Evolutionary conservation across 2,113 vertebrate species (phyloP).

Genomic region (Physeter macrocephalus): DNA sequence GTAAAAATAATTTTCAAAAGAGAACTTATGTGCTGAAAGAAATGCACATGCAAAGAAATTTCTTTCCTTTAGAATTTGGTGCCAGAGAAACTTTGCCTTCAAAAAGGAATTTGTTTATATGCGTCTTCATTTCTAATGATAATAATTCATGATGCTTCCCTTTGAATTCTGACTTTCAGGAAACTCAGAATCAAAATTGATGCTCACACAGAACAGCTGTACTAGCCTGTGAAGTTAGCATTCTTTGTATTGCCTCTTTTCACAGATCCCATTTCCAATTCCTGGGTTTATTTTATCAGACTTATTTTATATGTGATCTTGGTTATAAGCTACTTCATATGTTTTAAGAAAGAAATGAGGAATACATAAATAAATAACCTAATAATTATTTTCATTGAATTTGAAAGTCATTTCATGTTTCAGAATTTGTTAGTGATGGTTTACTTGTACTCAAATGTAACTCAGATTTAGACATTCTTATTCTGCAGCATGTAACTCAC

Average conservation of each 20-base stretch:
- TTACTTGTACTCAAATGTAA: slow-evolving; percentile 39
- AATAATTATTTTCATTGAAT: slow-evolving; percentile 58
- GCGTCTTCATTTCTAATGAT: slow-evolving; percentile 40
- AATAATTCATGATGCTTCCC: slow-evolving; percentile 16
- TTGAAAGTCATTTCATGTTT: slow-evolving; percentile 46
- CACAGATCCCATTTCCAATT: neutral
- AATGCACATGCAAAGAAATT: neutral
- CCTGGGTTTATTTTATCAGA: slow-evolving; percentile 22
- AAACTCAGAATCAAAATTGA: neutral
- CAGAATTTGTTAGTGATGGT: slow-evolving; percentile 38
- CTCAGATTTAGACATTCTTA: slow-evolving; percentile 43
- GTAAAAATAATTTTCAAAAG: neutral
- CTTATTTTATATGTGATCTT: slow-evolving; percentile 36
- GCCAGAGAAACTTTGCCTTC: neutral
- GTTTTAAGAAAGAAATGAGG: slow-evolving; percentile 32
- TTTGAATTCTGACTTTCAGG: slow-evolving; percentile 20
- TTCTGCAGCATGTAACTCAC: slow-evolving; percentile 40
- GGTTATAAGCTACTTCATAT: slow-evolving; percentile 4
- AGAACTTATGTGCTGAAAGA: slow-evolving; percentile 17
- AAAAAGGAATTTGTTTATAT: neutral
- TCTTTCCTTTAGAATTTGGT: slow-evolving; percentile 26
- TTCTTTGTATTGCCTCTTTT: neutral
- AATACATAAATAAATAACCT: slow-evolving; percentile 34
- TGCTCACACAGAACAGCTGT: neutral
- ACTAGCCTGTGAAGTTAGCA: neutral